A percentile compares a stretch with the other conserved stretches of the same genome.
Conservation (phyloP, 2,113 vertebrate species). For the Puffinus mauretanicus region DNA sequence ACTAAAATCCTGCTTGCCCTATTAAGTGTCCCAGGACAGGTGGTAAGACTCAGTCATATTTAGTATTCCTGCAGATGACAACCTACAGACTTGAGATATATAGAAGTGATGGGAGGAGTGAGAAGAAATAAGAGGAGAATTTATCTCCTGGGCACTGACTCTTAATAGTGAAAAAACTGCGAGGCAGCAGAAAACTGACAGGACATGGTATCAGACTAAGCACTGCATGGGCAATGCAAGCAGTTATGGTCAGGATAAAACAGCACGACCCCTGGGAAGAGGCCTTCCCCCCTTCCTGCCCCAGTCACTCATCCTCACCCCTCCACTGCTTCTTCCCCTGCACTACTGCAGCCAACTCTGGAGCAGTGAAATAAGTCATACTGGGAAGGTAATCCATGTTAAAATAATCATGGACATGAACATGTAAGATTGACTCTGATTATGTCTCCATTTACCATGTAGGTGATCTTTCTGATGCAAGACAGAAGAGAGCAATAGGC, state of each 20-base stretch:
- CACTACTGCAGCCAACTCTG: rapidly evolving
- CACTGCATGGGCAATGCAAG: not conserved
- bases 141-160: not conserved
- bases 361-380: not conserved
- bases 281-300: not conserved
- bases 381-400: rapidly evolving
- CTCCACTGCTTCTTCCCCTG: not conserved
- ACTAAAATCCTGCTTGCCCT: not conserved
- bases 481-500: not conserved
- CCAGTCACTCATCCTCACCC: not conserved
- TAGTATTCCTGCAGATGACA: not conserved
- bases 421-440: rapidly evolving
- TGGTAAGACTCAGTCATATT: not conserved
- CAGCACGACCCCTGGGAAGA: not conserved
- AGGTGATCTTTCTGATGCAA: not conserved
- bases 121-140: not conserved
- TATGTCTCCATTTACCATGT: not conserved
- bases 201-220: not conserved
- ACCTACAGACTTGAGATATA: not conserved
- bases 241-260: not conserved
- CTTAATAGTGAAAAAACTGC: not conserved
- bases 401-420: not conserved
- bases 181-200: not conserved
- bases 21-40: not conserved
- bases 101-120: not conserved